Base-by-base conservation (phyloP, 2,797 vertebrate genomes). In the Apogon hyalosoma region DNA sequence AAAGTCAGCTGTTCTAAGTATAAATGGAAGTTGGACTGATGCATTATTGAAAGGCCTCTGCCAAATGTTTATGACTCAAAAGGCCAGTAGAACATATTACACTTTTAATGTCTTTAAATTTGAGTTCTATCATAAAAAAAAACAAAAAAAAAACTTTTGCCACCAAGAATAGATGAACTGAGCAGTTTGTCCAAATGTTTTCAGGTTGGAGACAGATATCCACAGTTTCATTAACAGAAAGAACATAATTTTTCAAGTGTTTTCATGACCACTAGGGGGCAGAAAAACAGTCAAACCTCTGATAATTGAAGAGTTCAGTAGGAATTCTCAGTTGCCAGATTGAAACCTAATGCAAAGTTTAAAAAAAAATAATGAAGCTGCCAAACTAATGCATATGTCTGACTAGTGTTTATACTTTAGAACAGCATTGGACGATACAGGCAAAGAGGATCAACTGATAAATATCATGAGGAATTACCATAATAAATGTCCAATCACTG, bases 341-440 rank as follows among this genome's bases (percentile, higher is more conserved):
- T 43, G n/a, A 10, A 21, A 16, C 7, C 42, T 69, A 49, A 53
- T 67, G 15, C 59, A 61, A 24, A n/a, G 15, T 66, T 75, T 64
- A 2, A 1, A 36, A 10, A 10, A 36, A 68, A 69, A 47, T 40
- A 7, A 45, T 63, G 19, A 15, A 16, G 33, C 79, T 79, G 53
- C 59, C 64, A 73, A 75, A 73, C 4, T 2, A 58, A 67, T 38
- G 60, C 67, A 73, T 74, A 21, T 12, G 69, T 77, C 76, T 73
- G 65, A 64, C 63, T 40, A 56, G 7, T 41, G 38, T 59, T 14
- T 65, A 70, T 43, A 49, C 55, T 46, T 36, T 7, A 39, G 55
- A 66, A 49, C 62, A 21, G 75, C 68, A 8, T 1, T 36, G 33
- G 33, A 10, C 33, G 33, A 36, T 36, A 36, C 33, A 9, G 33